phyloP scores from a whole-genome alignment of 1,140 invertebrate species.

The Drosophila yakuba region DNA sequence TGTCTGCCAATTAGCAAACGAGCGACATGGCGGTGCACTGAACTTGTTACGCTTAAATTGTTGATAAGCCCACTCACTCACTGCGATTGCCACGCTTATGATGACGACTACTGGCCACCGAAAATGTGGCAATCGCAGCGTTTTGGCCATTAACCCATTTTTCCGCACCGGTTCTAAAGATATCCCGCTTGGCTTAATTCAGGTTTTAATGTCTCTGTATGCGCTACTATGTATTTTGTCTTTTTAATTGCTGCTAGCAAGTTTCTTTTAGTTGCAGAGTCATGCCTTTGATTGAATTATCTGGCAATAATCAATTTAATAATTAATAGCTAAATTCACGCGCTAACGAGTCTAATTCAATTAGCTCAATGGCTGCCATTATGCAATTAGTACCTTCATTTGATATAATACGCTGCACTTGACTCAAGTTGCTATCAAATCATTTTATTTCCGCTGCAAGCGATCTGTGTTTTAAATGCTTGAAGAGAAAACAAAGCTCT shows the following conservation, averaged over 20 bases:
- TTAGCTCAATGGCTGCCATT: conserved; percentile 9
- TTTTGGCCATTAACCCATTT: conserved; percentile 57
- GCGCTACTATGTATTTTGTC: too few species aligned
- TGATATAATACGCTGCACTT: conserved; percentile 1
- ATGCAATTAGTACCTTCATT: conserved; percentile 12
- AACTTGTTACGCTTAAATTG: conserved; percentile 61
- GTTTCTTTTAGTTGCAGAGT: not conserved
- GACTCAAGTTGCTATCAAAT: conserved; percentile 8
- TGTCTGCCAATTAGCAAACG: conserved; percentile 64
- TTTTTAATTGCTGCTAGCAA: too few species aligned
- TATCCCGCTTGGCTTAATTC: too few species aligned
- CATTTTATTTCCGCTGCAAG: conserved; percentile 1
- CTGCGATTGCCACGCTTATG: conserved; percentile 56
- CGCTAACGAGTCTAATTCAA: conserved; percentile 7
- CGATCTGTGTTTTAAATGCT: too few species aligned
- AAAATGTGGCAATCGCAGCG: conserved; percentile 41
- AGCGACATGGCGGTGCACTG: conserved; percentile 63
- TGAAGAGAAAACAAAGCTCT: too few species aligned
- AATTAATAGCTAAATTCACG: not conserved
- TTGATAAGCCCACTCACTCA: conserved; percentile 37
- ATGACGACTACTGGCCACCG: conserved; percentile 32
- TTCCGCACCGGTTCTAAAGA: not conserved
- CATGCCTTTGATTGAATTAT: not conserved
- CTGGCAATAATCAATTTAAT: conserved; percentile 10
- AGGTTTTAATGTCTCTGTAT: not conserved